Conservation (phyloP, 2,888 invertebrate species). For the Trissolcus brochymenae region DNA sequence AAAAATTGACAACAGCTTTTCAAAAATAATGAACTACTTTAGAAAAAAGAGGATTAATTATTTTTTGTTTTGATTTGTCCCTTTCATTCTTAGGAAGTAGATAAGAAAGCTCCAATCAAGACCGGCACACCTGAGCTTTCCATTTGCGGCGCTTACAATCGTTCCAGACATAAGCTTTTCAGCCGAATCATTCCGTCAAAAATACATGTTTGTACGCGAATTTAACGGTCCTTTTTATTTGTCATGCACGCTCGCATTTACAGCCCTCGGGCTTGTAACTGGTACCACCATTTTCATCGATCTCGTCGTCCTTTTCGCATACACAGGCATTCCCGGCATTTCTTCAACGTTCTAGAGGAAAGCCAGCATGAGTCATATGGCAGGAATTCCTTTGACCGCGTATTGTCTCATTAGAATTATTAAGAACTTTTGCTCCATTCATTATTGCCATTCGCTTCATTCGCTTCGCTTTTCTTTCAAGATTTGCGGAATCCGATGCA, state of each 20-base stretch:
- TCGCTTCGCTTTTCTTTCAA: conserved; percentile 31
- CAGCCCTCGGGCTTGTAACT: conserved; percentile 19
- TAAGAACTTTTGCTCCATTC: conserved; percentile 44
- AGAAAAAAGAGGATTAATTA: neutral
- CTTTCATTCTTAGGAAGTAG: conserved; percentile 7
- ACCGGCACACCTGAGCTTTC: conserved; percentile 67
- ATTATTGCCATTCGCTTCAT: conserved; percentile 34
- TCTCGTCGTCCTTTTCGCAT: conserved; percentile 31
- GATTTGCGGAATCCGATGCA: conserved; percentile 24
- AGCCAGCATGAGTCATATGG: conserved; percentile 32
- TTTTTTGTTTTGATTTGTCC: neutral
- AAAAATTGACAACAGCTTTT: too few relatives aligned
- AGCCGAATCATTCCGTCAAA: conserved; percentile 14
- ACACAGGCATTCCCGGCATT: conserved; percentile 36
- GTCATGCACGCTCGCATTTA: conserved; percentile 25
- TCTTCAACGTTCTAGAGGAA: conserved; percentile 31
- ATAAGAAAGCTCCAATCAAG: conserved; percentile 28
- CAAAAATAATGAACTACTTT: too few relatives aligned
- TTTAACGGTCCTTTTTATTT: conserved; percentile 31
- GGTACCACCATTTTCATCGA: conserved; percentile 41
- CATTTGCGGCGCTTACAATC: conserved; percentile 64
- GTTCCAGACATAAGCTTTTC: conserved; percentile 60
- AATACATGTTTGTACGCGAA: conserved; percentile 30
- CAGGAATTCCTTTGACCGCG: conserved; percentile 42
- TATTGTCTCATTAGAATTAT: conserved; percentile 50